These are phyloP conservation scores for Coranthus polyacanthus DNA, from an alignment of 2,797 vertebrate species.

Conservation along the genomic window DNA sequence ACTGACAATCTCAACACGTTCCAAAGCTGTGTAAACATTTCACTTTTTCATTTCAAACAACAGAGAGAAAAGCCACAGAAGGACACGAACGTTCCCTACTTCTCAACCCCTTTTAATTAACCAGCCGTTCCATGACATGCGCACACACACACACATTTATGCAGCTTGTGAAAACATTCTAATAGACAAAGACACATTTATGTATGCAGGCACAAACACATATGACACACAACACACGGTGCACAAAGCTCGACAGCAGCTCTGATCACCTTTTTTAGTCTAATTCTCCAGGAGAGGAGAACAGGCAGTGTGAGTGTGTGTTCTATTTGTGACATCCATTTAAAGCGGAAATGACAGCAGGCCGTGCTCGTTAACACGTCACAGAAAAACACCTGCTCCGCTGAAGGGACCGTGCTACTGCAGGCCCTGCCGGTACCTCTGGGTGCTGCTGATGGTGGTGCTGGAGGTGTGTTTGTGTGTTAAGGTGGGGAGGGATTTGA, in stretches of 20 bases:
- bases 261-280: slow-evolving; percentile 79
- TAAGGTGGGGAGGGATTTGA: slow-evolving; percentile 50
- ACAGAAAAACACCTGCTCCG: slow-evolving; percentile 91
- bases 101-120: slow-evolving; percentile 53
- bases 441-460: slow-evolving; percentile 85
- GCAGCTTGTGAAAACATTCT: slow-evolving; percentile 14
- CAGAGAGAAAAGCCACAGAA: slow-evolving; percentile 41
- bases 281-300: slow-evolving; percentile 71
- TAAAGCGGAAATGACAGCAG: slow-evolving; percentile 90
- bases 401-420: slow-evolving; percentile 86
- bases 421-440: slow-evolving; percentile 86
- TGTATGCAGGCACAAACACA: background rate
- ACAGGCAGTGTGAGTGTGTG: slow-evolving; percentile 72
- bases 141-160: slow-evolving; percentile 78
- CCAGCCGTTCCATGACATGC: slow-evolving; percentile 26
- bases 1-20: slow-evolving; percentile 44
- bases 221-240: background rate
- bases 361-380: slow-evolving; percentile 90
- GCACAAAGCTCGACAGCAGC: slow-evolving; percentile 62
- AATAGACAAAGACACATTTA: slow-evolving; percentile 12
- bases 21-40: slow-evolving; percentile 37
- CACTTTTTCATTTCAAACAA: slow-evolving; percentile 45
- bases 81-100: slow-evolving; percentile 31
- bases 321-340: slow-evolving; percentile 90
- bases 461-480: slow-evolving; percentile 69